phyloP scores from a whole-genome alignment of 1,140 invertebrate species.

The Heliconius hermathena region DNA sequence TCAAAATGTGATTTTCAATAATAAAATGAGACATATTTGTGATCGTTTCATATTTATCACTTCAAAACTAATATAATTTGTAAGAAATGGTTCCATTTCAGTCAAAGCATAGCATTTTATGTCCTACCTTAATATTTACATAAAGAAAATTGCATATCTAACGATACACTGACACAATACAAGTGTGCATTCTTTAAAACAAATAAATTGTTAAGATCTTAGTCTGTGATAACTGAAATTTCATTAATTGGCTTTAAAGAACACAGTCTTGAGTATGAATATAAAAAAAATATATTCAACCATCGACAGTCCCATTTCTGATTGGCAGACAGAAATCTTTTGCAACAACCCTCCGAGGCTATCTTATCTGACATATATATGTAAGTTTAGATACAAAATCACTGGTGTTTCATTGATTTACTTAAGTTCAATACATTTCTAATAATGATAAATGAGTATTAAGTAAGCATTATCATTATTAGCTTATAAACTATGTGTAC shows the following conservation, averaged over 20 bases:
- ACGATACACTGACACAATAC: constrained; percentile 12
- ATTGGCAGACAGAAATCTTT: constrained; percentile 58
- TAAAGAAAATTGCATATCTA: constrained; percentile 31
- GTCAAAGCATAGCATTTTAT: constrained; percentile 30
- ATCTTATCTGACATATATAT: constrained; percentile 22
- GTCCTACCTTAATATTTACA: constrained; percentile 43
- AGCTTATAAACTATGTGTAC: constrained; percentile 74
- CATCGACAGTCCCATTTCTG: constrained; percentile 47
- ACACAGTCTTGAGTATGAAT: constrained; percentile 3
- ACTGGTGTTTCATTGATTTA: constrained; percentile 30
- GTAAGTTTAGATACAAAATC: constrained; percentile 21
- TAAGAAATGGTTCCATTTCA: constrained; percentile 15
- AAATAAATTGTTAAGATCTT: neutral
- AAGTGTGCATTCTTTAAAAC: constrained; percentile 12
- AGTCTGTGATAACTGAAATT: neutral
- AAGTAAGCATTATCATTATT: constrained; percentile 66
- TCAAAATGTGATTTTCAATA: neutral
- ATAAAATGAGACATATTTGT: neutral
- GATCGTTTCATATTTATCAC: neutral
- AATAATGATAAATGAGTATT: constrained; percentile 70
- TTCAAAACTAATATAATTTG: neutral
- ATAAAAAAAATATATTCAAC: neutral
- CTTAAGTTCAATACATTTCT: constrained; percentile 26
- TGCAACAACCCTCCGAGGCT: constrained; percentile 34
- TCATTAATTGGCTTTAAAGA: neutral